Percentiles rank a stretch among this genome's conserved stretches.
Conservation (phyloP, 2,888 invertebrate genomes). For the Cheilosia pagana region DNA sequence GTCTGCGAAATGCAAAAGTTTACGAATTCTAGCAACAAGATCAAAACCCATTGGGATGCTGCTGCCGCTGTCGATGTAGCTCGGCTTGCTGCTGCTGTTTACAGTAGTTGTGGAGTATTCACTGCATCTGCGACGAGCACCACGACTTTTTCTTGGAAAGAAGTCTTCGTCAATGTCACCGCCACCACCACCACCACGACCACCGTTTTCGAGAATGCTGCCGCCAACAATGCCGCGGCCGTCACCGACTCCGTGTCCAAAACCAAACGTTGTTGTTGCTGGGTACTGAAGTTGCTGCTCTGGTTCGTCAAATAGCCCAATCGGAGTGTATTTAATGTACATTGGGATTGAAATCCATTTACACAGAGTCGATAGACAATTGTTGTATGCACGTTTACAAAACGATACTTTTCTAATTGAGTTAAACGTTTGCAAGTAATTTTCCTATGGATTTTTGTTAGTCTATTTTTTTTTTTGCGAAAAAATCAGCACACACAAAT, state of each 20-base stretch:
- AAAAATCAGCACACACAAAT: constrained; percentile 33
- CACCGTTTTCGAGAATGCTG: constrained; percentile 16
- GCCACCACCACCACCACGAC: not conserved
- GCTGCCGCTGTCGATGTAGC: constrained; percentile 44
- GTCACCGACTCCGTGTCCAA: constrained; percentile 32
- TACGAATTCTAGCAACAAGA: constrained; percentile 77
- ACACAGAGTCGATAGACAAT: constrained; percentile 40
- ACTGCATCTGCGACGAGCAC: constrained; percentile 65
- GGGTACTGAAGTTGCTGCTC: constrained; percentile 64
- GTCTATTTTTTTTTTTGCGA: constrained; percentile 38
- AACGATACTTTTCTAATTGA: not conserved
- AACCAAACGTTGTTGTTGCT: constrained; percentile 45
- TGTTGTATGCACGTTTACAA: not conserved
- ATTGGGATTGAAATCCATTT: constrained; percentile 71
- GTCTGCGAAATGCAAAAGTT: constrained; percentile 75
- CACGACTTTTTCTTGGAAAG: constrained; percentile 34
- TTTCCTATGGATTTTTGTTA: constrained; percentile 5
- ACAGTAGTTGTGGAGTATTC: constrained; percentile 32
- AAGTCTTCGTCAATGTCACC: constrained; percentile 40
- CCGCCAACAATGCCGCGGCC: constrained; percentile 41
- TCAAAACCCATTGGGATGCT: constrained; percentile 81
- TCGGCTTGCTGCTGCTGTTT: constrained; percentile 27
- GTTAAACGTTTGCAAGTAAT: constrained; percentile 1
- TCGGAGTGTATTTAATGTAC: constrained; percentile 69
- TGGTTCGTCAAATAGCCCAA: constrained; percentile 67